Base-by-base conservation (phyloP, 2,888 invertebrate genomes). In the Lampropteryx suffumata region DNA sequence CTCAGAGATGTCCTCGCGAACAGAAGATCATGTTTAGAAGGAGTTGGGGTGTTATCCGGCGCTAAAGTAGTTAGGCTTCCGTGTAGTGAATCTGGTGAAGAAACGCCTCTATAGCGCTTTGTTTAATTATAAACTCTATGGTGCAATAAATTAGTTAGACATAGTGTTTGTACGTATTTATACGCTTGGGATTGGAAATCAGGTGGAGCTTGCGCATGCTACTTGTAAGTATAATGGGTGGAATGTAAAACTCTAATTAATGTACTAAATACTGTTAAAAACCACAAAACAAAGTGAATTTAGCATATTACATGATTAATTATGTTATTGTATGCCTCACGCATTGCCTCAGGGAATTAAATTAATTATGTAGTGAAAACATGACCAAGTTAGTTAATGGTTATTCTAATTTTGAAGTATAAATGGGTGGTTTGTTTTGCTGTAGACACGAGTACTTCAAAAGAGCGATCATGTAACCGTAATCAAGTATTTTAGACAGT, bases 1-100 rank as follows among this genome's bases (percentile, higher is more conserved):
- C 65, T 91, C n/a, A 82, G 82, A 57, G 91, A 91, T 59, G 85
- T 90, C 1, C 67, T 91, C 28, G 73, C 90, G 2, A 91, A 91
- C 61, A 84, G 91, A 67, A 77, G 91, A 65, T 87, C 90, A 17
- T 87, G 87, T 67, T 67, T 89, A 57, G 84, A 89, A 62, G 90
- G 90, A 2, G 89, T 90, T 1, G 90, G 88, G 9, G 89, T 90
- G 24, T 66, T 90, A 45, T 76, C 89, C 4, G 90, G 79, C 50
- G 70, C 86, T 40, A 87, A 85, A 65, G 84, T 81, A 56, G 86
- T 90, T 57, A 79, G 90, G 66, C 65, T 89, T 40, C 87, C 85
- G 8, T 73, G 73, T 52, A 79, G 69, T 56, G 88, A 87, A 62
- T 70, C 83, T 13, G 85, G 87, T 9, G 84, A 87, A 52, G 89